A percentile compares a stretch with the other conserved stretches of the same genome.
These are phyloP conservation scores for Camponotus floridanus DNA, from an alignment of 1,140 invertebrate genomes.

Conservation along the genomic window DNA sequence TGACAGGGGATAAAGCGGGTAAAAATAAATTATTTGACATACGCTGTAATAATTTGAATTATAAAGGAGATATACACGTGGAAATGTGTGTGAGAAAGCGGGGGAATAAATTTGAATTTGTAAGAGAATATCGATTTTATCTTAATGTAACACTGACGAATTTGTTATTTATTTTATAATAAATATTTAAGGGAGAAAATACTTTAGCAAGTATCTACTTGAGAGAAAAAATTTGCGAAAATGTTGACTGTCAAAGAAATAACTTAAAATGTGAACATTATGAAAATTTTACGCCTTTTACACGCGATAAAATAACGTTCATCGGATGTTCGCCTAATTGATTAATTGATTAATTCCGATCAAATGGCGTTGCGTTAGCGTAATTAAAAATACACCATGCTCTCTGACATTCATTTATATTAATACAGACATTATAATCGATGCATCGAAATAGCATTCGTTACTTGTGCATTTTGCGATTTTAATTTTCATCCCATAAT, in stretches of 20 bases:
- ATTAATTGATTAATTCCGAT: slow-evolving; percentile 54
- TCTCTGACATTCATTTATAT: slow-evolving; percentile 56
- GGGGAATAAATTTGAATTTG: background rate
- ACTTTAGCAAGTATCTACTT: background rate
- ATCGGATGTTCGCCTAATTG: slow-evolving; percentile 49
- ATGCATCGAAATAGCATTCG: slow-evolving; percentile 24
- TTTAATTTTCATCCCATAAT: slow-evolving; percentile 28
- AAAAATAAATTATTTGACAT: background rate
- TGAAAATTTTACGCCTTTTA: slow-evolving; percentile 21
- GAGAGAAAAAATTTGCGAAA: background rate
- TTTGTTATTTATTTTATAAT: background rate
- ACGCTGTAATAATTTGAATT: slow-evolving; percentile 6
- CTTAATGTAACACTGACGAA: background rate
- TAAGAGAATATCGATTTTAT: slow-evolving; percentile 1
- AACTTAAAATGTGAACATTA: background rate
- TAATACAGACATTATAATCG: slow-evolving; percentile 39
- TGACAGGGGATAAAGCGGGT: background rate
- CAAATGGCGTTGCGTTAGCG: slow-evolving; percentile 48
- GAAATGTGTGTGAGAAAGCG: background rate
- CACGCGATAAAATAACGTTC: slow-evolving; percentile 41
- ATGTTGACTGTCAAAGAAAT: background rate
- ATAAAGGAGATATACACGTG: background rate
- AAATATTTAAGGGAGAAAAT: background rate
- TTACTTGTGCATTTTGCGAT: slow-evolving; percentile 27
- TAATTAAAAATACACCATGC: slow-evolving; percentile 51